Percentiles rank a stretch among this genome's conserved stretches.
These are phyloP conservation scores for Baccha elongata DNA, from an alignment of 2,888 invertebrate genomes.

Conservation along the genomic window DNA sequence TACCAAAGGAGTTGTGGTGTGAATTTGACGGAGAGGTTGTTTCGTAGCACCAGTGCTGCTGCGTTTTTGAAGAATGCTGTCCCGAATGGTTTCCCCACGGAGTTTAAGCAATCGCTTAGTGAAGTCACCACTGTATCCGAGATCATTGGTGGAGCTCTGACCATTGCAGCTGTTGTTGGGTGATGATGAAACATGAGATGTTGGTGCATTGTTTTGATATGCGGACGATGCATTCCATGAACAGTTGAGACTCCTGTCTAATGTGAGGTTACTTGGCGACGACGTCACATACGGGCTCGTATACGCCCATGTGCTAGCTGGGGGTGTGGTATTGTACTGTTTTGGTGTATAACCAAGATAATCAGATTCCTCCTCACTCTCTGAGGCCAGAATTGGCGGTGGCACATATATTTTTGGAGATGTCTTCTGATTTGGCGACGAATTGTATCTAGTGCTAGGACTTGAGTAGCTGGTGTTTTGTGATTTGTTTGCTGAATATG, in stretches of 20 bases:
- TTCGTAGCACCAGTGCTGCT: slow-evolving; percentile 41
- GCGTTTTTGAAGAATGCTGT: slow-evolving; percentile 66
- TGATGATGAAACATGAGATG: slow-evolving; percentile 60
- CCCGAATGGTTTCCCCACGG: slow-evolving; percentile 74
- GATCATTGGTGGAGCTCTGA: slow-evolving; percentile 83
- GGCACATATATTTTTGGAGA: slow-evolving; percentile 79
- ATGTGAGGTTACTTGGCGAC: slow-evolving; percentile 54
- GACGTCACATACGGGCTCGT: slow-evolving; percentile 49
- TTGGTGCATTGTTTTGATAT: slow-evolving; percentile 50
- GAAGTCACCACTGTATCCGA: slow-evolving; percentile 88
- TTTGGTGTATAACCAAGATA: slow-evolving; percentile 73
- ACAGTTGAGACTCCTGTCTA: slow-evolving; percentile 57
- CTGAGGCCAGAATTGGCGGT: slow-evolving; percentile 78
- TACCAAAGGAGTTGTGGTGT: slow-evolving; percentile 43
- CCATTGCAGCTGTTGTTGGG: slow-evolving; percentile 81
- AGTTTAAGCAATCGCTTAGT: slow-evolving; percentile 83
- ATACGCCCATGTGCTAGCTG: slow-evolving; percentile 52
- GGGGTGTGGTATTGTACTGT: slow-evolving; percentile 55
- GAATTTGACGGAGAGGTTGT: slow-evolving; percentile 65
- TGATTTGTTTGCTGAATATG: slow-evolving; percentile 44
- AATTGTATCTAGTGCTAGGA: slow-evolving; percentile 15
- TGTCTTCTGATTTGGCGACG: slow-evolving; percentile 58
- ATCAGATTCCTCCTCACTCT: slow-evolving; percentile 77
- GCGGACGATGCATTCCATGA: slow-evolving; percentile 51
- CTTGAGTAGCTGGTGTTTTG: slow-evolving; percentile 21